Percentiles rank a stretch among this genome's conserved stretches.
These are phyloP conservation scores for Megalopta genalis DNA, from an alignment of 1,140 invertebrate genomes.

Conservation along the genomic window DNA sequence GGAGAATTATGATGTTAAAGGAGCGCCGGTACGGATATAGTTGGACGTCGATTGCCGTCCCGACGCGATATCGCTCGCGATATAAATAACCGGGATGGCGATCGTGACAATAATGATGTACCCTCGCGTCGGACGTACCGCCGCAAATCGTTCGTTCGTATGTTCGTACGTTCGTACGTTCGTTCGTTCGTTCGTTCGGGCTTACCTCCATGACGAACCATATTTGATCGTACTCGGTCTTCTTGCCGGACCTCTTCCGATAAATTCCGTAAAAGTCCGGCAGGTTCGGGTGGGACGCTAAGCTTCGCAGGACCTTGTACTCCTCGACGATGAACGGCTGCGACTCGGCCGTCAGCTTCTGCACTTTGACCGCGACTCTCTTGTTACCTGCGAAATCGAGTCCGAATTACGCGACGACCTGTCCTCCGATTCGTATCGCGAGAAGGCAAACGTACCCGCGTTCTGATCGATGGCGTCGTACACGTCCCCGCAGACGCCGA, in stretches of 20 bases:
- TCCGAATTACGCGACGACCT: no score
- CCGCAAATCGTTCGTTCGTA: not conserved
- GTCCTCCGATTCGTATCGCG: no score
- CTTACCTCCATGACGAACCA: slow-evolving; percentile 95
- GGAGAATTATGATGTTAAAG: slow-evolving; percentile 54
- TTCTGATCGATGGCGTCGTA: slow-evolving; percentile 88
- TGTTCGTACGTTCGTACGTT: not conserved
- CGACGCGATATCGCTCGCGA: slow-evolving; percentile 7
- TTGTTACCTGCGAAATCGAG: slow-evolving; percentile 78
- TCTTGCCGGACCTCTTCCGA: slow-evolving; percentile 82
- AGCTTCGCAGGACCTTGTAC: slow-evolving; percentile 89
- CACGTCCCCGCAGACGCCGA: slow-evolving; percentile 88
- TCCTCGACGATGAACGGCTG: slow-evolving; percentile 89
- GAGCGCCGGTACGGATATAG: slow-evolving; percentile 12
- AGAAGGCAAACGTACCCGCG: slow-evolving; percentile 75
- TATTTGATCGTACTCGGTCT: slow-evolving; percentile 85
- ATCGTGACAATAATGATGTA: slow-evolving; percentile 10
- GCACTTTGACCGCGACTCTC: slow-evolving; percentile 91
- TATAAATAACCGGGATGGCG: slow-evolving; percentile 20
- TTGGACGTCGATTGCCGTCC: slow-evolving; percentile 11
- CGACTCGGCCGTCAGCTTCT: slow-evolving; percentile 85
- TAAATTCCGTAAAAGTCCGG: slow-evolving; percentile 92
- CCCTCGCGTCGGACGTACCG: no score
- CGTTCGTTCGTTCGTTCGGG: not conserved
- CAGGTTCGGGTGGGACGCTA: slow-evolving; percentile 88